Base-by-base conservation (phyloP, 2,797 vertebrate genomes). In the Tachyglossus aculeatus region DNA sequence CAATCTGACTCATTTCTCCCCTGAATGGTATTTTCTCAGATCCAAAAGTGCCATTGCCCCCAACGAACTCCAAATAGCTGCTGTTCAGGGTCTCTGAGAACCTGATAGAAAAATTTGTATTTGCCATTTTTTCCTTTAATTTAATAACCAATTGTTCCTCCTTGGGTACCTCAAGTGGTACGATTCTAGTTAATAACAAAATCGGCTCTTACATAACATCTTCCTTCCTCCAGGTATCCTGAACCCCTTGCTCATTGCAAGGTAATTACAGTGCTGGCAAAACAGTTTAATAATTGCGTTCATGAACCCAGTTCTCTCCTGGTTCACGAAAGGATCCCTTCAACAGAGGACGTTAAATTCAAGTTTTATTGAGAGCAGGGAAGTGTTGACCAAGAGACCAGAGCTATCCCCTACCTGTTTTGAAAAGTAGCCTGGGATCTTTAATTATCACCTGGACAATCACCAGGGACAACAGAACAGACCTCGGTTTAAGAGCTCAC, bases 401-500 rank as follows among this genome's bases (percentile, higher is more conserved):
- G 53, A 1, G 0, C 45, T 80, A 68, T 74, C 74, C 59, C 71
- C n/a, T 31, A 19, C 31, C 71, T 84, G n/a, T 59, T 81, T 53
- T 82, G 72, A 78, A 83, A 66, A 76, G 72, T 66, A 37, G 57
- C 7, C 0, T 77, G 80, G 3, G 13, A 78, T 80, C 74, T 78
- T 67, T 58, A 62, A 58, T 62, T 55, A 86, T 76, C 78, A 80
- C 48, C 68, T 80, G 76, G 68, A 74, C 21, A 51, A 68, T 70
- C 48, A 73, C 54, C 34, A 70, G 63, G 72, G 78, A 56, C 32
- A 36, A 65, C 76, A 80, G 68, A 81, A n/a, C n/a, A 41, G 59
- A 24, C 3, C 18, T 71, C 31, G 19, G 34, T 62, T 72, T 39
- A 29, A 48, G 63, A 78, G 70, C 52, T 62, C 55, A 7, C 71